Conservation (phyloP, 1,140 invertebrate genomes). For the Bombus sibiricus region DNA sequence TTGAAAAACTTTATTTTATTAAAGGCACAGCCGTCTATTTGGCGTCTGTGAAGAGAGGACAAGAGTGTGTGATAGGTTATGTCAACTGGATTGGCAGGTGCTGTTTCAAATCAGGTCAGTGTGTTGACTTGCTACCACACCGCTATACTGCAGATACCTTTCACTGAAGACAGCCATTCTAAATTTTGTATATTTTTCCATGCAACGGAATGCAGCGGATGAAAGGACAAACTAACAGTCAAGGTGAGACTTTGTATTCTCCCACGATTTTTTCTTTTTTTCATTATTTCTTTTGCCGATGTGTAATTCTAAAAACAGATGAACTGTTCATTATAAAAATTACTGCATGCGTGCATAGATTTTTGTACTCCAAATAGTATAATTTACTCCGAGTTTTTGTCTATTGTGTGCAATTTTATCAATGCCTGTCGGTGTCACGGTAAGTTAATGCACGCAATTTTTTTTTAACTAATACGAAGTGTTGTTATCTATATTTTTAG, state of each 20-base stretch:
- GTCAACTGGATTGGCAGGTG: conserved; percentile 81
- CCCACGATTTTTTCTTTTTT: conserved; percentile 12
- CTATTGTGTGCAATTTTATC: not conserved
- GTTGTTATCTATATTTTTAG: conserved; percentile 12
- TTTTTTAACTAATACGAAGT: not conserved
- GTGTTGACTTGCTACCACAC: conserved; percentile 63
- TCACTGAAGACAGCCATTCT: conserved; percentile 72
- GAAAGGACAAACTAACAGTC: conserved; percentile 92
- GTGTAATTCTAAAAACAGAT: not conserved
- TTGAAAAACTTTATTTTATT: conserved; percentile 49
- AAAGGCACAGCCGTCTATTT: conserved; percentile 47
- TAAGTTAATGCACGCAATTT: not conserved
- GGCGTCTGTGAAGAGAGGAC: conserved; percentile 59
- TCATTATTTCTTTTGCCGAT: not conserved
- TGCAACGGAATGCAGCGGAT: conserved; percentile 88
- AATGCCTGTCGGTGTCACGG: not conserved
- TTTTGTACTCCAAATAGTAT: not conserved
- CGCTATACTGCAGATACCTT: conserved; percentile 63
- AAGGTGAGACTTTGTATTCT: conserved; percentile 73
- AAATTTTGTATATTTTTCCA: conserved; percentile 81
- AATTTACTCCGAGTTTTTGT: not conserved
- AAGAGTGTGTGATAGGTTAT: conserved; percentile 77
- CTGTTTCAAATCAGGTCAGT: conserved; percentile 81
- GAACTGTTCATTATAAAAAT: not conserved
- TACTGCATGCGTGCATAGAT: not conserved